Evolutionary conservation across 2,797 vertebrate genomes (phyloP), one percentile per base, ranked within the genome.

Genomic region (Pangasius sanitwongsei): DNA sequence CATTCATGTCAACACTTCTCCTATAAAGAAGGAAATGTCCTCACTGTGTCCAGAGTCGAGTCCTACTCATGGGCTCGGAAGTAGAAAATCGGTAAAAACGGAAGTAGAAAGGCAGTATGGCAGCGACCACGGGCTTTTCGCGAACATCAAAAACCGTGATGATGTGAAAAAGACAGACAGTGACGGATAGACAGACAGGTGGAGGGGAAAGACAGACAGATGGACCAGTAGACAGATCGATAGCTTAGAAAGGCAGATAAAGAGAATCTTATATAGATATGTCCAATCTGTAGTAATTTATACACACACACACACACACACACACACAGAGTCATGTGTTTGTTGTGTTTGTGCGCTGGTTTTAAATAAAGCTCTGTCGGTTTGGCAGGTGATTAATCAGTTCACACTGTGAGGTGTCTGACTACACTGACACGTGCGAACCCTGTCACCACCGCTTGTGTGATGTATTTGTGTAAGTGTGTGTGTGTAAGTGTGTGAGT

Each of bases 371-470:
- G 77, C 50, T 20, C 4, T 12, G 28, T n/a, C 12, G 53, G 57
- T 81, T 81, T 81, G 77, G n/a, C 53, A 57, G 53, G 50, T 81
- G n/a, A 81, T 81, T 81, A 81, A 81, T 81, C 53, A 34, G 50
- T 81, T 81, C 77, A 81, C 77, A 57, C 77, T 55, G 28, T 2
- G 77, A 81, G 53, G 77, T 34, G 69, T 63, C 70, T 84, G 34
- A 72, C 77, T 81, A 57, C 77, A 34, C 28, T 18, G 31, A 34
- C 44, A 77, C n/a, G 77, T 81, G 77, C 18, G 53, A 81, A 81
- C 3, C 50, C 53, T 34, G n/a, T 81, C 77, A 57, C 16, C 53
- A 34, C 77, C 34, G n/a, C 15, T 6, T 20, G 77, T 81, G 50
- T 53, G 25, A 48, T 48, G 74, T 50, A 12, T 28, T 25, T 28